Evolutionary conservation across 2,888 invertebrate genomes (phyloP).

Genomic region (Cephus nigrinus): DNA sequence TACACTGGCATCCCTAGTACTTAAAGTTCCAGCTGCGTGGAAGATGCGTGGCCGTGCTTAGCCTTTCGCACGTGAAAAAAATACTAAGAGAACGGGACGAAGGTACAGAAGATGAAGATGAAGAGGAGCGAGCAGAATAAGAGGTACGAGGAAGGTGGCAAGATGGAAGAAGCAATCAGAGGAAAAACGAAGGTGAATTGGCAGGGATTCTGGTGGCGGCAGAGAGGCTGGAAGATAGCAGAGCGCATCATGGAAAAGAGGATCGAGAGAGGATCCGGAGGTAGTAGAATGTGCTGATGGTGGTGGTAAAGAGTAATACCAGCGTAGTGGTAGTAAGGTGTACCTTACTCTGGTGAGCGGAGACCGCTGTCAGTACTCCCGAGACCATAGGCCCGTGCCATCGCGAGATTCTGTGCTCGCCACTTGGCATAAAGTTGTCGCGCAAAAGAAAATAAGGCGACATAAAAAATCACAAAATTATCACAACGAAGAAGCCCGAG

Average conservation of each 20-base stretch:
- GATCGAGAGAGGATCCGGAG: slow-evolving; percentile 10
- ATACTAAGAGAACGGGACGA: not conserved
- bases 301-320: slow-evolving; percentile 43
- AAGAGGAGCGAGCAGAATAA: not conserved
- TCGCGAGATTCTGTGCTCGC: slow-evolving; percentile 42
- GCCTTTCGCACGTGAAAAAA: not conserved
- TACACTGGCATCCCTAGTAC: not conserved
- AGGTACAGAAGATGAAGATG: not conserved
- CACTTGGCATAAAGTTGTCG: not conserved
- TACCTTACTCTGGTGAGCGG: slow-evolving; percentile 57
- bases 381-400: slow-evolving; percentile 54
- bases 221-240: slow-evolving; percentile 18
- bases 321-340: slow-evolving; percentile 46
- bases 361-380: slow-evolving; percentile 56
- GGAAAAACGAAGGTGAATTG: slow-evolving; percentile 45
- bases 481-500: not conserved
- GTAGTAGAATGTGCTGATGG: slow-evolving; percentile 17
- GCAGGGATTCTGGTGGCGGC: slow-evolving; percentile 10
- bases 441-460: not conserved
- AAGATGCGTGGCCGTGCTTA: not conserved
- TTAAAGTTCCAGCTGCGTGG: not conserved
- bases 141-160: not conserved
- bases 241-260: slow-evolving; percentile 22
- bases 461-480: not conserved
- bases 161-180: slow-evolving; percentile 12